Conservation (phyloP, 2,113 vertebrate species). For the Lycocorax pyrrhopterus region DNA sequence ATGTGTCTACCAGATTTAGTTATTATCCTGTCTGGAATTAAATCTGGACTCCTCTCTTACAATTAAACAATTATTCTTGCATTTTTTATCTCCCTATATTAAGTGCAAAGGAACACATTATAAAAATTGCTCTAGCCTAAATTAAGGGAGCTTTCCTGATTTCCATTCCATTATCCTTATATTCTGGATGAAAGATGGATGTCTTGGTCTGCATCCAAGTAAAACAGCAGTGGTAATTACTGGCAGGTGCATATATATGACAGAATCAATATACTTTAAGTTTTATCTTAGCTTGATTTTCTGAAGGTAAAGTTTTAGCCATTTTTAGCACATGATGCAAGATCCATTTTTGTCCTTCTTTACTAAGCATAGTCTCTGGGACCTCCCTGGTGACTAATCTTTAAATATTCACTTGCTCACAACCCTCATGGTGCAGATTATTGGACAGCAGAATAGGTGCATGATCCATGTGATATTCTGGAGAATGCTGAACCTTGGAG, state of each 20-base stretch:
- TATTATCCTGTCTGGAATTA: conserved; percentile 24
- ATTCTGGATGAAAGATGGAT: background rate
- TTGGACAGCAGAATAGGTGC: background rate
- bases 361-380: background rate
- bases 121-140: conserved; percentile 14
- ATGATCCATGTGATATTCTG: background rate
- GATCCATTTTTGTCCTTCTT: background rate
- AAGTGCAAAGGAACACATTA: background rate
- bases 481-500: background rate
- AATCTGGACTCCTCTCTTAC: background rate
- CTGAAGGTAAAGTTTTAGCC: background rate
- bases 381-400: background rate
- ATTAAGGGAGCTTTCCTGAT: conserved; percentile 2
- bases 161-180: conserved; percentile 1
- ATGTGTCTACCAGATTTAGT: conserved; percentile 9
- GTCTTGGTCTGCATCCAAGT: background rate
- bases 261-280: background rate
- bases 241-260: background rate
- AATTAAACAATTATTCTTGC: conserved; percentile 26
- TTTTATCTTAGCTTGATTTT: background rate
- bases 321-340: conserved; percentile 7
- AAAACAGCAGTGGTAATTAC: background rate
- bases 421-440: background rate
- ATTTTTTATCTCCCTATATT: background rate
- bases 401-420: background rate